Base-by-base conservation (phyloP, 2,113 vertebrate genomes). In the Odocoileus hemionus region DNA sequence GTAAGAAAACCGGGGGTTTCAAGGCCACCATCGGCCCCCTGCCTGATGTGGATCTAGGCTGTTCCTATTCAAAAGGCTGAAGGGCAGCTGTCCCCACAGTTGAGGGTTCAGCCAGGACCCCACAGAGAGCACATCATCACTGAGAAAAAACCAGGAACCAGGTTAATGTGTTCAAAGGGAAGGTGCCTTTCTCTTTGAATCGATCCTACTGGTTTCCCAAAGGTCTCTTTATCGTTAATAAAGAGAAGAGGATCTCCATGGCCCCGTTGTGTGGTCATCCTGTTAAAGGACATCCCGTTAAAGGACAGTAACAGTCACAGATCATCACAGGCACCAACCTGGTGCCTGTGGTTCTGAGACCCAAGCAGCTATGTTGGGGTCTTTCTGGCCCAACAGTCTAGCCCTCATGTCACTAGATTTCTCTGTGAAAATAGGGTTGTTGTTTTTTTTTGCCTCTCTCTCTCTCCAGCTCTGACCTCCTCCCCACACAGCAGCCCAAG, bases 91-190 rank as follows among this genome's bases (percentile, higher is more conserved):
- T n/a, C 14, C 11, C 47, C 26, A 43, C 55, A 39, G 7, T 15
- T 39, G 19, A 54, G 12, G 1, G 6, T 30, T 61, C 88, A n/a
- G 54, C 25, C 64, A 19, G n/a, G 28, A 76, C 47, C 79, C 64
- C 15, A 23, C 1, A 5, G 80, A 70, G 7, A 10, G 47, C 16
- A 10, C 5, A 21, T 79, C 36, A 13, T 17, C 3, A 7, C 0
- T 3, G 5, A 55, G 9, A 15, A 70, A 89, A 52, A 84, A 39
- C 13, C 19, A 36, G 95, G n/a, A 82, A 54, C 8, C 9, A 25
- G 25, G 25, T 36, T 28, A 7, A 3, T 86, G 15, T 39, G 16
- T 7, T 1, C 6, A 3, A 33, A 26, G 13, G 16, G 61, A n/a
- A 28, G 7, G 9, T 6, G 50, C 12, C 19, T 76, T 80, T 76